phyloP scores from a whole-genome alignment of 2,888 invertebrate genomes.

The Alentia gelatinosa region DNA sequence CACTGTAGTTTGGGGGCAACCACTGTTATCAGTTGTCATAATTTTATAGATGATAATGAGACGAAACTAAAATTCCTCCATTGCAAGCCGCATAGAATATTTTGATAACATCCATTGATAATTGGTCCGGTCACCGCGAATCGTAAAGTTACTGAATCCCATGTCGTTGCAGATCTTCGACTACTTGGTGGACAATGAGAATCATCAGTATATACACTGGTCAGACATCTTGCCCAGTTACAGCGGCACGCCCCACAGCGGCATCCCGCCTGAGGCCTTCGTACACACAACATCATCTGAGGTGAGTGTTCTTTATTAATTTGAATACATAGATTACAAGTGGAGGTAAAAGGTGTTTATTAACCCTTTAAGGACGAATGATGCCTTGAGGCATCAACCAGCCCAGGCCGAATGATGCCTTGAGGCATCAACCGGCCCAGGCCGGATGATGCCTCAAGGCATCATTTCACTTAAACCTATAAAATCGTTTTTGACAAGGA shows the following conservation, averaged over 20 bases:
- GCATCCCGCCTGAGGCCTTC: constrained; percentile 78
- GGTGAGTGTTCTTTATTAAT: constrained; percentile 64
- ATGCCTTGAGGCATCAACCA: neutral
- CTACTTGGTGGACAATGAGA: constrained; percentile 78
- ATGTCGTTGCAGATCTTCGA: constrained; percentile 77
- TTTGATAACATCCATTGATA: neutral
- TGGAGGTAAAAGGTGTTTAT: too few relatives aligned
- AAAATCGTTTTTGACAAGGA: too few relatives aligned
- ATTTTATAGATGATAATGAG: too few relatives aligned
- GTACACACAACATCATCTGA: constrained; percentile 78
- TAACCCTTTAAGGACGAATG: neutral
- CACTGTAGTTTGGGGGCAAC: too few relatives aligned
- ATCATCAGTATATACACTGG: constrained; percentile 77
- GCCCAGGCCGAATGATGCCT: too few relatives aligned
- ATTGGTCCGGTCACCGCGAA: neutral
- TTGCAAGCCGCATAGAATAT: too few relatives aligned
- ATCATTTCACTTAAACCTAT: too few relatives aligned
- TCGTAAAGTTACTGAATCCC: neutral
- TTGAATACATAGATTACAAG: too few relatives aligned
- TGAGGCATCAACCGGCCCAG: too few relatives aligned
- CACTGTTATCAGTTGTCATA: too few relatives aligned
- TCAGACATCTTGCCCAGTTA: constrained; percentile 76
- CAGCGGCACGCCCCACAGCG: constrained; percentile 75
- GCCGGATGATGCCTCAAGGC: too few relatives aligned
- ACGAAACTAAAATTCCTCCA: too few relatives aligned